Evolutionary conservation across 1,140 invertebrate species (phyloP), one percentile per base, ranked within the genome.

Genomic region (Scylla paramamosain): DNA sequence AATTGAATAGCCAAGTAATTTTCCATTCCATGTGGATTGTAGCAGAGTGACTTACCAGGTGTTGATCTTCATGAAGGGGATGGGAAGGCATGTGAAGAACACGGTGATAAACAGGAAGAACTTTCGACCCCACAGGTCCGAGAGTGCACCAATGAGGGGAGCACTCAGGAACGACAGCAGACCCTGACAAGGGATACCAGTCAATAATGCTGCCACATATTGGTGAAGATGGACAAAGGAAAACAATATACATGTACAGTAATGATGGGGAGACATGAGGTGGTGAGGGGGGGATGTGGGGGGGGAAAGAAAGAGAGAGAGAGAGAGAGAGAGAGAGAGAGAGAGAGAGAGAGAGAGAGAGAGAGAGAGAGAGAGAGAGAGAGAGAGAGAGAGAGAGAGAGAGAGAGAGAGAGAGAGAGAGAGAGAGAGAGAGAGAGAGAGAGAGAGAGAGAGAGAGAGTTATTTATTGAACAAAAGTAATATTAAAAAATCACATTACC

Each of bases 21-120:
- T 29, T 32, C 29, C 45, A 59, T 59, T 12, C 52, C 12, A 8
- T 8, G 52, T 59, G 52, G 52, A 67, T 20, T 16, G 32, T 16
- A 0, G 12, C 16, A 8, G 7, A 86, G 52, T n/a, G 14, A 94
- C 96, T 95, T 97, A 98, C 99, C 99, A 99, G 90, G 99, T 99
- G 97, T 99, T 99, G 96, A 99, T 98, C 96, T 98, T 99, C 99
- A 99, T 99, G 91, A 99, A 97, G 91, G 99, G 99, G 97, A 99
- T 99, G 77, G 99, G 99, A 95, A 99, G 98, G 97, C 99, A 99
- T 7, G 99, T 99, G 97, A 99, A 99, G 97, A 99, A 99, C 96
- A 99, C 99, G 91, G 99, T 99, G 96, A 99, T 98, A 94, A 99
- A 97, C 92, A 99, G 98, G 97, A 99, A 99, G 97, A 99, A 98